phyloP scores from a whole-genome alignment of 2,113 vertebrate species.

The Geococcyx californianus region DNA sequence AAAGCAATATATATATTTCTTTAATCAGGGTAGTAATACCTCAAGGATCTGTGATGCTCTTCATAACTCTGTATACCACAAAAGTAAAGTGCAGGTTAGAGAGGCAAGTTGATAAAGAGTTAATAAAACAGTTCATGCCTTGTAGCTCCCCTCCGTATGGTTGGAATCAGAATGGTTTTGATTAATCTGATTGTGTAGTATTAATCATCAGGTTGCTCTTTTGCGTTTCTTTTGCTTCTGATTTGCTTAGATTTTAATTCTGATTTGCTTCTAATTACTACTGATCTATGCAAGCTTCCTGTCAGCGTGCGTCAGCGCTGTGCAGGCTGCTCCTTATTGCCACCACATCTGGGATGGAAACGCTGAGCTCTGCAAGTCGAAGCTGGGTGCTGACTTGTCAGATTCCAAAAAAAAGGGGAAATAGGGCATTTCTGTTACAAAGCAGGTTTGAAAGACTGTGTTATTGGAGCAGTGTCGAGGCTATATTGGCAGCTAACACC shows the following conservation, averaged over 20 bases:
- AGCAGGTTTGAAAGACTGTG: background rate
- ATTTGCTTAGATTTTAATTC: constrained; percentile 35
- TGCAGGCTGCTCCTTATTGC: background rate
- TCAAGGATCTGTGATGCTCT: background rate
- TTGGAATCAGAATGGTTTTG: background rate
- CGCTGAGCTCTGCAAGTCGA: background rate
- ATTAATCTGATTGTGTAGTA: background rate
- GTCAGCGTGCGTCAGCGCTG: background rate
- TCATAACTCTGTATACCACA: background rate
- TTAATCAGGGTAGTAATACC: background rate
- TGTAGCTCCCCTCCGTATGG: background rate
- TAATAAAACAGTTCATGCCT: background rate
- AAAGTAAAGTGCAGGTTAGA: background rate
- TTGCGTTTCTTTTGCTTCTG: constrained; percentile 11
- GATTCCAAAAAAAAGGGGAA: background rate
- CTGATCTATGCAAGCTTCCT: constrained; percentile 11
- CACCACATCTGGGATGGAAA: background rate
- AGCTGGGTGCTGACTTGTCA: rapidly evolving
- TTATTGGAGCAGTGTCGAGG: rapidly evolving
- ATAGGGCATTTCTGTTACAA: background rate
- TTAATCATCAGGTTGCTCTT: background rate
- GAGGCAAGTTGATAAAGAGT: background rate
- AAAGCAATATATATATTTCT: background rate
- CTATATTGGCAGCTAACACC: background rate
- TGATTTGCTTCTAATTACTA: constrained; percentile 19